These are phyloP conservation scores for Theonella swinhoei DNA, from an alignment of 37 sponge, comb jelly and placozoan genomes.

Conservation along the genomic window DNA sequence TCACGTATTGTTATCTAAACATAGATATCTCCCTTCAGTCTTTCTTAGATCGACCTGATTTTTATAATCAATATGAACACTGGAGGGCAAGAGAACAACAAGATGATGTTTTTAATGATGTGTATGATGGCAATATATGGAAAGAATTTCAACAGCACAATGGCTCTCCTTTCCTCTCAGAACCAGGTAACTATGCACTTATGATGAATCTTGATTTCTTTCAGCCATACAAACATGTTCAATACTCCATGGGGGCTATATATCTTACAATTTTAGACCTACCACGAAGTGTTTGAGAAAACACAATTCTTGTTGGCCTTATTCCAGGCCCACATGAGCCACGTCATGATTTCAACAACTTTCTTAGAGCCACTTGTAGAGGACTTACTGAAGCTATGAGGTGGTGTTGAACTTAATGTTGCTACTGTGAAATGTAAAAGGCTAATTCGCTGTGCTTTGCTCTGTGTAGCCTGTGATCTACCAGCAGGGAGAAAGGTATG, in stretches of 20 bases:
- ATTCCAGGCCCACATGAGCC: conserved; percentile 61
- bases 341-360: conserved; percentile 38
- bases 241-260: conserved; percentile 34
- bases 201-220: conserved; percentile 45
- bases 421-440: not conserved
- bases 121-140: conserved; percentile 64
- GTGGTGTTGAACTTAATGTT: conserved; percentile 17
- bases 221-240: conserved; percentile 24
- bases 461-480: conserved; percentile 44
- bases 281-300: conserved; percentile 25
- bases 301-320: conserved; percentile 42
- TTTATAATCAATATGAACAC: conserved; percentile 40
- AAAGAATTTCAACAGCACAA: conserved; percentile 10
- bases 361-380: conserved; percentile 39
- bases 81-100: conserved; percentile 3
- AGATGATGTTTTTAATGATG: conserved; percentile 17
- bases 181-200: conserved; percentile 8
- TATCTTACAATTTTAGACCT: conserved; percentile 36
- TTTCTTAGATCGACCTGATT: too few species aligned
- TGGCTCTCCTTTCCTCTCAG: conserved; percentile 4
- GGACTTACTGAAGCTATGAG: conserved; percentile 36
- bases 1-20: not conserved
- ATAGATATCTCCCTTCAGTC: too few species aligned
- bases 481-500: conserved; percentile 51
- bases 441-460: conserved; percentile 20